phyloP scores from a whole-genome alignment of 2,113 vertebrate species.

The Petromus typicus region DNA sequence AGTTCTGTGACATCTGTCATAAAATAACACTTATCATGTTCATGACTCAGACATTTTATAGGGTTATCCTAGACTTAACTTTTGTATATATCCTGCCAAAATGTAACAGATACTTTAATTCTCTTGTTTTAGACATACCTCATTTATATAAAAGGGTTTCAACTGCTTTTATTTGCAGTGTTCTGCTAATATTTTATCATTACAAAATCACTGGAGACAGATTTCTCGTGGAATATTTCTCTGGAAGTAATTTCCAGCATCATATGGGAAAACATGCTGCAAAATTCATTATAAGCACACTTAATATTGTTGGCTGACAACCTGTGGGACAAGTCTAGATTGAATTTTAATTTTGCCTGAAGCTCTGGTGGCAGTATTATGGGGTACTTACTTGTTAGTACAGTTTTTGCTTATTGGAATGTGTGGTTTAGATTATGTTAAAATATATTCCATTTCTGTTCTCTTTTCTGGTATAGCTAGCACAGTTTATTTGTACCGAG shows the following conservation, averaged over 20 bases:
- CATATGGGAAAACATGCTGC: background rate
- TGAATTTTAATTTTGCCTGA: slow-evolving; percentile 29
- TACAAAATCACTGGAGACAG: background rate
- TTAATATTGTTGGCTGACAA: background rate
- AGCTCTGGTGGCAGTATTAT: background rate
- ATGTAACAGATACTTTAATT: background rate
- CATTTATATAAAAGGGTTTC: slow-evolving; percentile 21
- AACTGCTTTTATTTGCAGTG: background rate
- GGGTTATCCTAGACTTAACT: background rate
- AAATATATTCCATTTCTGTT: background rate
- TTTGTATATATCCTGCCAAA: slow-evolving; percentile 31
- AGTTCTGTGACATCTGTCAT: background rate
- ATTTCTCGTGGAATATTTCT: slow-evolving; percentile 15
- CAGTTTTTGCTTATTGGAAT: slow-evolving; percentile 38
- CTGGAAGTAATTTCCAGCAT: background rate
- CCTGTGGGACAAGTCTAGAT: background rate
- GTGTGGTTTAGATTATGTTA: background rate
- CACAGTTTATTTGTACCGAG: background rate
- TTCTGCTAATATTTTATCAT: slow-evolving; percentile 31
- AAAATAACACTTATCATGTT: slow-evolving; percentile 9
- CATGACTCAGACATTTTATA: background rate
- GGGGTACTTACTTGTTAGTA: background rate
- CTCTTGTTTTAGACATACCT: background rate
- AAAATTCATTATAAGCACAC: slow-evolving; percentile 16
- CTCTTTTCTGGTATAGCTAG: background rate